Base-by-base conservation (phyloP, 2,113 vertebrate genomes). In the Solea senegalensis region DNA sequence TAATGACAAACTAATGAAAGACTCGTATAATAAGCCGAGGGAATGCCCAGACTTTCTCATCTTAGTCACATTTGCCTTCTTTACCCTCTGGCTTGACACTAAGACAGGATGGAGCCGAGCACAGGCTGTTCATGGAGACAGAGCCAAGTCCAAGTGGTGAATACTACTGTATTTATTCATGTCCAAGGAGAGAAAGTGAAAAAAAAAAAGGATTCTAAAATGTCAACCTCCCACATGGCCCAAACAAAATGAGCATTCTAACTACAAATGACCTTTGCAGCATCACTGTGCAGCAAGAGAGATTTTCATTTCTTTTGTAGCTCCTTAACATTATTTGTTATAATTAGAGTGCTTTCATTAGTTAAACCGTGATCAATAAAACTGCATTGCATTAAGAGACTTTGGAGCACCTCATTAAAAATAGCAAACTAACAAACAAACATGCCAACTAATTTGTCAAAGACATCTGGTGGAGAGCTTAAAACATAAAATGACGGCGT, bases 21-120 rank as follows among this genome's bases (percentile, higher is more conserved):
- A 3, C 4, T 2, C 26, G 45, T 72, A 57, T 53, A n/a, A 16
- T 59, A 10, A 43, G 63, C 53, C 27, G 21, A 78, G 76, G 71
- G 55, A 79, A 62, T 34, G 59, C 73, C 21, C 49, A 74, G 66
- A 53, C 65, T 63, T 74, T 75, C 76, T 84, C 84, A 84, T 84
- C 81, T 69, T 45, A 55, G 64, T 64, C 56, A 52, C 52, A 60
- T 62, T 65, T 70, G 71, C 73, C 67, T 67, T 74, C 44, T 85
- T 79, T 28, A 74, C 79, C 72, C 69, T 74, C 70, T 81, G 81
- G 83, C 83, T 82, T 27, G 12, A 76, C 39, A 77, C 63, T 60
- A 76, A 84, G 87, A 87, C 78, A 76, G 43, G 7, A 65, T 86
- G 74, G 66, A 84, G 81, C 61, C 44, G 8, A 74, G 69, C 43